Conservation (phyloP, 1,140 invertebrate species). For the Triops longicaudatus region DNA sequence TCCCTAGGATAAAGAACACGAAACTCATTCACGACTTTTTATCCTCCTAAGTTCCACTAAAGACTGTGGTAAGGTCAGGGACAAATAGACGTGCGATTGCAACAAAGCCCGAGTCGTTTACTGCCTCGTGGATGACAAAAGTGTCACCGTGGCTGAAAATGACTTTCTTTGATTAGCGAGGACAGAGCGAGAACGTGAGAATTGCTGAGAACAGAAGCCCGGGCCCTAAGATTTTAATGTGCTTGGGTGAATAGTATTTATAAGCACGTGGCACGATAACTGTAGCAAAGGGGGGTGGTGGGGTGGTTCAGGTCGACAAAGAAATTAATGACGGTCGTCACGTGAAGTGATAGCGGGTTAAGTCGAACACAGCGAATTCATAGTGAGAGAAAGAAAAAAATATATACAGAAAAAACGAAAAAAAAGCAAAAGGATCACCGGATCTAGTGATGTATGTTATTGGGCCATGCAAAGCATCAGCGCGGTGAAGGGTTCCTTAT, state of each 20-base stretch:
- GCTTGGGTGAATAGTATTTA: too few relatives aligned
- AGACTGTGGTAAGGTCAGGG: neutral
- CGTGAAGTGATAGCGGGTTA: neutral
- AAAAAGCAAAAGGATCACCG: neutral
- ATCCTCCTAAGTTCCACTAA: neutral
- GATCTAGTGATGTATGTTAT: neutral
- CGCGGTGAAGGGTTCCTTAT: neutral
- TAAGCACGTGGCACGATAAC: neutral
- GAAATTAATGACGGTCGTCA: constrained; percentile 6
- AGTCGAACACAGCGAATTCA: neutral
- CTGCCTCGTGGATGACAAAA: neutral
- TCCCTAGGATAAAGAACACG: too few relatives aligned
- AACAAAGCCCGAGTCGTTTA: neutral
- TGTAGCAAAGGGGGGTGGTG: neutral
- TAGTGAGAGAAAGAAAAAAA: neutral
- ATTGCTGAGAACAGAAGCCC: too few relatives aligned
- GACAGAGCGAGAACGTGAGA: too few relatives aligned
- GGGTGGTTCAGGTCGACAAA: neutral
- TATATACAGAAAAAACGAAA: neutral
- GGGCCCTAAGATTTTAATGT: too few relatives aligned
- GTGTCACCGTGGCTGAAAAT: neutral
- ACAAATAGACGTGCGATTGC: neutral
- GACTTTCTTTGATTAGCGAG: too few relatives aligned
- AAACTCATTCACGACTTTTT: too few relatives aligned
- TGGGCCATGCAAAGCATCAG: constrained; percentile 5